Evolutionary conservation across 2,888 invertebrate species (phyloP), one percentile per base, ranked within the genome.

Genomic region (Drosophila birchii): DNA sequence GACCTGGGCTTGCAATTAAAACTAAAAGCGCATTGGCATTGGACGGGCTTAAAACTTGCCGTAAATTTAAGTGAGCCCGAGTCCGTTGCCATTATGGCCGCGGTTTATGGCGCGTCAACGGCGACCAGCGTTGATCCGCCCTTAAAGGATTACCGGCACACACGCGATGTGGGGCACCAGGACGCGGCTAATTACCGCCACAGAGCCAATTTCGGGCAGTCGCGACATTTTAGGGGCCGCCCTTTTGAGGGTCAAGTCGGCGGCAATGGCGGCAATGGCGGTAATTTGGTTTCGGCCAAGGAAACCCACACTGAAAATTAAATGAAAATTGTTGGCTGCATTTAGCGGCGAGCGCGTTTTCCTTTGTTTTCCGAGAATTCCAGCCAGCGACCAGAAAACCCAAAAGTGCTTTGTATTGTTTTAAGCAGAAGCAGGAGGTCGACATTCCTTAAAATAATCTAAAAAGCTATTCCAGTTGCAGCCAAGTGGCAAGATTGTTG

Each of bases 201-300:
- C 67, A 58, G 45, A 58, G 78, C 63, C 77, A 78, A 80, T 82
- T 84, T 79, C 79, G 71, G 70, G 49, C 45, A 53, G 58, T 66
- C 82, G 84, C 82, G 80, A 87, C 87, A 87, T 87, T 80, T 80
- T 87, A 85, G 85, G 82, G 80, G 78, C 39, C 80, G 79, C 79
- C 78, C 75, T 74, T 83, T 78, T 76, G 82, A 82, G 85, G 84
- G 84, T 84, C 87, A 83, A 86, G 78, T 64, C 70, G 44, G 47
- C 47, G 29, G 47, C 47, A 23, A 29, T n/a, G 44, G 47, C 47
- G 29, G 47, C 47, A 23, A 29, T n/a, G 29, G 47, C 73, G 70
- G 84, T 79, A 76, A 76, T 70, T 81, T 81, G 47, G 61, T 59
- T 58, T 61, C 54, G 75, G 47, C 41, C 67, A 38, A 36, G 78